Evolutionary conservation across 2,797 vertebrate species (phyloP).

Genomic region (Fratercula arctica): DNA sequence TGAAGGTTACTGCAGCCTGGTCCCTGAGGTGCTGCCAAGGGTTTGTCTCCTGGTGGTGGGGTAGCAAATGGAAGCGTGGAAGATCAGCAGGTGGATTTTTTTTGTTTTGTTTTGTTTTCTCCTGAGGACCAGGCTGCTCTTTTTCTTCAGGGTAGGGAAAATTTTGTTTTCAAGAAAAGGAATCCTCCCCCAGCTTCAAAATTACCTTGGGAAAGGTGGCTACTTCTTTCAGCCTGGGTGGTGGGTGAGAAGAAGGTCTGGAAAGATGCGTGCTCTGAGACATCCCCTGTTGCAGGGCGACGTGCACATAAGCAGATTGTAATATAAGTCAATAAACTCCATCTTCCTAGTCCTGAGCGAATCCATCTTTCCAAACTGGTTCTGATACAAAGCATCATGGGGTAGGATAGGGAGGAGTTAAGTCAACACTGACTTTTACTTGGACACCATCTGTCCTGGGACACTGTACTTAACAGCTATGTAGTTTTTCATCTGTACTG

Average conservation of each 20-base stretch:
- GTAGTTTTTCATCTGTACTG: background rate
- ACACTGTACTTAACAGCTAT: background rate
- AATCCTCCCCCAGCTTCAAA: background rate
- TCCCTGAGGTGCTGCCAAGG: rapidly evolving
- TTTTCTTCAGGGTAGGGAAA: background rate
- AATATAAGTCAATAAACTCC: background rate
- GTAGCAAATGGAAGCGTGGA: background rate
- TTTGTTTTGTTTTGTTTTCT: background rate
- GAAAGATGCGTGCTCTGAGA: background rate
- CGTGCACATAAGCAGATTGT: background rate
- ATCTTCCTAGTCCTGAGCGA: background rate
- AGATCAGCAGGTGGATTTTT: background rate
- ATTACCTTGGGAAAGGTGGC: background rate
- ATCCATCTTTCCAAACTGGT: background rate
- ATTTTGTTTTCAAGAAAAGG: background rate
- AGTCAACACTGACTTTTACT: background rate
- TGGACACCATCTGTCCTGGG: background rate
- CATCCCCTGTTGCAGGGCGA: background rate
- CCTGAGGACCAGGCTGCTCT: background rate
- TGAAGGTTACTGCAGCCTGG: background rate
- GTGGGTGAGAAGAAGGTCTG: background rate
- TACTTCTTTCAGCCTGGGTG: background rate
- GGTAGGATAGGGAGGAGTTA: background rate
- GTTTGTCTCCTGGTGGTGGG: background rate
- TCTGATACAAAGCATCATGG: background rate